Evolutionary conservation across 2,113 vertebrate genomes (phyloP), one percentile per base, ranked within the genome.

Genomic region (Noctilio leporinus): DNA sequence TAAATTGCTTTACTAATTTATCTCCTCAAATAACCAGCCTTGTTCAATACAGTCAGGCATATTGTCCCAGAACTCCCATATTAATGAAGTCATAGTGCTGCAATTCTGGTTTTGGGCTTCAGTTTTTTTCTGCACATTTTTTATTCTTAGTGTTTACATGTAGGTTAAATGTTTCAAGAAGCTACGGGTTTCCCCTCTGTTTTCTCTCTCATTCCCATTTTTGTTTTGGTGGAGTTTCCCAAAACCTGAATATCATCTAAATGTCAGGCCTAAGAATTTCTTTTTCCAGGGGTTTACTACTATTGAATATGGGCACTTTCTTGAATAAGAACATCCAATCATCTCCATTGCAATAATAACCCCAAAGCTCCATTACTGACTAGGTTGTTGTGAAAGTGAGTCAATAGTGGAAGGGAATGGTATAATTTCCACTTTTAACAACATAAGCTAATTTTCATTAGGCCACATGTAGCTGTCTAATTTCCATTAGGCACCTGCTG

Each of bases 401-500:
- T 67, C 38, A 45, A 53, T 7, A 72, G 82, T 45, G 86, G 73
- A 47, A 90, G 26, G 57, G 75, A 88, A 73, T 10, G 72, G 59
- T 67, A 35, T 76, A 69, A 88, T 45, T 67, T 76, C 62, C 38
- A 93, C 92, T 95, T 95, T 92, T 92, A 95, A 85, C 8, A 2
- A 82, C 30, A n/a, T 83, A 93, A 93, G 90, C 87, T 75, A 81
- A 92, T 95, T 96, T 97, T 90, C 94, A 85, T 95, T 69, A 92
- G 92, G 75, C 57, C 51, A 47, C 65, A 77, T 81, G 80, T 67
- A 95, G 90, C 72, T 95, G 94, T 67, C 89, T 94, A 59, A 96
- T 96, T 96, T 97, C 90, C 92, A 92, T 97, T 95, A 95, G 90
- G 69, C 57, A 62, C 95, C 91, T 53, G 91, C 92, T 96, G 93